Base-by-base conservation (phyloP, 2,888 invertebrate species). In the Pseudoips prasinana region DNA sequence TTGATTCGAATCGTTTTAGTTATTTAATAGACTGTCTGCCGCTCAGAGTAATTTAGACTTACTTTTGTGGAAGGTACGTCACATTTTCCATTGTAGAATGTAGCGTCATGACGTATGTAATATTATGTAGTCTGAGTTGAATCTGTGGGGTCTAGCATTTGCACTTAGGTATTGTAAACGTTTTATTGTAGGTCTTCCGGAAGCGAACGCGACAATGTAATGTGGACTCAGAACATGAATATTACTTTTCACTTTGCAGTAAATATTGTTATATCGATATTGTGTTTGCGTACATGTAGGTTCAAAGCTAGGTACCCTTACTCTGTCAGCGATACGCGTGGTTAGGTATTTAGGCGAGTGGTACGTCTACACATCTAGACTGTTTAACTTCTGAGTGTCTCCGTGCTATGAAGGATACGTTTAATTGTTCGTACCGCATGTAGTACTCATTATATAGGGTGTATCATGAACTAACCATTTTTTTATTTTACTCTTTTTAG, bases 1-100 rank as follows among this genome's bases (percentile, higher is more conserved):
- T 59, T 55, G 54, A 60, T 60, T 60, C 54, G 43, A 55, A 62
- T 46, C 60, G 57, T 63, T 60, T 62, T n/a, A n/a, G 50, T 55
- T 51, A 60, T 57, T 63, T 58, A 55, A 45, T 46, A 51, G 41
- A 44, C 43, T 42, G 31, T 23, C 1, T 8, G n/a, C n/a, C n/a
- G n/a, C n/a, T 1, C 27, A 27, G 7, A 8, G n/a, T 7, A 38
- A 35, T 29, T 22, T 7, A n/a, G 3, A 42, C 45, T 44, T 31
- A 27, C 31, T 40, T 1, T 7, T 11, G n/a, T 22, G 1, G 0
- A 1, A 1, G 0, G n/a, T 37, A 51, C 34, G 51, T 43, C 37
- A 4, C 27, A 44, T 17, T 42, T 46, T 48, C 8, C 33, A 8
- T 18, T 38, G 39, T 11, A 6, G 2, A 3, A 5, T 6, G 7